These are phyloP conservation scores for Tachina grossa DNA, from an alignment of 2,888 invertebrate species.

Conservation along the genomic window DNA sequence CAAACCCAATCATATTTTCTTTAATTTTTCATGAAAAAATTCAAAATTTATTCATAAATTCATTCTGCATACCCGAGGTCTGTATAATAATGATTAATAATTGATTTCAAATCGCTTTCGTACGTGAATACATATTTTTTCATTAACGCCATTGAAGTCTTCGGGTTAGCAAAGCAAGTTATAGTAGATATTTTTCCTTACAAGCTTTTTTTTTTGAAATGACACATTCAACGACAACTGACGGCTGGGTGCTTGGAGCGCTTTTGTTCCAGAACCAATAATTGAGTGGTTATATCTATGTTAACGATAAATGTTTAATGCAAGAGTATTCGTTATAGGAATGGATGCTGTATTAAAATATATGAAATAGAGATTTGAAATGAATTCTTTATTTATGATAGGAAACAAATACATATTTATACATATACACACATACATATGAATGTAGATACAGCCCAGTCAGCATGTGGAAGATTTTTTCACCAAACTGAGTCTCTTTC, in stretches of 20 bases:
- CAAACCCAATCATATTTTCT: background rate
- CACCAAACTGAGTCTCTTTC: no score
- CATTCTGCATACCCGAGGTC: background rate
- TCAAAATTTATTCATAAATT: background rate
- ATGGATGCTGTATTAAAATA: background rate
- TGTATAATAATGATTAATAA: constrained; percentile 8
- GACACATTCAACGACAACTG: constrained; percentile 41
- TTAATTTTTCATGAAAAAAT: background rate
- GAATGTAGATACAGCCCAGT: background rate
- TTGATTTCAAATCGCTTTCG: background rate
- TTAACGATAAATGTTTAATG: background rate
- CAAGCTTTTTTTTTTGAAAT: constrained; percentile 4
- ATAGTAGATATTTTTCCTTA: background rate
- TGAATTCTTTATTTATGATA: background rate
- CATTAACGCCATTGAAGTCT: background rate
- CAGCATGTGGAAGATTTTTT: no score
- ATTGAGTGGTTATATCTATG: background rate
- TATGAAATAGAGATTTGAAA: background rate
- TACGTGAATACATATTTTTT: background rate
- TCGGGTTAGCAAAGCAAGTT: background rate
- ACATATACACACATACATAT: background rate
- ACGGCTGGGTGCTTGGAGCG: constrained; percentile 40
- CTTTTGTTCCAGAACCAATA: background rate
- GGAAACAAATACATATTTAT: background rate
- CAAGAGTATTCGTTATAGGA: background rate